Evolutionary conservation across 2,888 invertebrate genomes (phyloP), one percentile per base, ranked within the genome.

Genomic region (Platypus cylindrus): DNA sequence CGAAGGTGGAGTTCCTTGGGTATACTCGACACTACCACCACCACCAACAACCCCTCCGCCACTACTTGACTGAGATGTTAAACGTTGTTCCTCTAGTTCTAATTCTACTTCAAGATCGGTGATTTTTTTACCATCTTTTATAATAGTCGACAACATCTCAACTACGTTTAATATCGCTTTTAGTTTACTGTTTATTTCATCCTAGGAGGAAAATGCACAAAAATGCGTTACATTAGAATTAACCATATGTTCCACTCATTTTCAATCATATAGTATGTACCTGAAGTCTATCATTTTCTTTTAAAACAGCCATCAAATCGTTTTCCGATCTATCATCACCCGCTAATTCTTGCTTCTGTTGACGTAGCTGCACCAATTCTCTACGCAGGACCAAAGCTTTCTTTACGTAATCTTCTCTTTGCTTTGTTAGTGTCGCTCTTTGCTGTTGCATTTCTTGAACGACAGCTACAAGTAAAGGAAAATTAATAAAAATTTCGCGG

Each of bases 91-190:
- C 5, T 33, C 20, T 12, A 35, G 26, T 1, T 20, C 11, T 3
- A 51, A 38, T 37, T 50, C 50, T 15, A 50, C 44, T 34, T 59
- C 55, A 5, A 59, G 64, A 40, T 67, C 67, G 20, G 60, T 56
- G 13, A 63, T 52, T 3, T 62, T 63, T 32, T 59, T 56, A 46
- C 77, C 78, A 49, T 83, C 82, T 1, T 84, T 83, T 51, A 87
- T 84, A 54, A 87, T 81, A 20, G 79, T 79, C 40, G 80, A 80
- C 50, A 89, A 67, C 81, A 86, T 86, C 54, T 86, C 86, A 52
- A 89, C 82, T 14, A 87, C 85, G 60, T 84, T 84, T 62, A 78
- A 76, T 57, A 86, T 83, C 0, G 85, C 83, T 63, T 80, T 80
- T 65, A 80, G 64, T 65, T 81, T 80, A 55, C 74, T 77, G 60